Conservation (phyloP, 2,888 invertebrate genomes). For the Papilio elwesi region DNA sequence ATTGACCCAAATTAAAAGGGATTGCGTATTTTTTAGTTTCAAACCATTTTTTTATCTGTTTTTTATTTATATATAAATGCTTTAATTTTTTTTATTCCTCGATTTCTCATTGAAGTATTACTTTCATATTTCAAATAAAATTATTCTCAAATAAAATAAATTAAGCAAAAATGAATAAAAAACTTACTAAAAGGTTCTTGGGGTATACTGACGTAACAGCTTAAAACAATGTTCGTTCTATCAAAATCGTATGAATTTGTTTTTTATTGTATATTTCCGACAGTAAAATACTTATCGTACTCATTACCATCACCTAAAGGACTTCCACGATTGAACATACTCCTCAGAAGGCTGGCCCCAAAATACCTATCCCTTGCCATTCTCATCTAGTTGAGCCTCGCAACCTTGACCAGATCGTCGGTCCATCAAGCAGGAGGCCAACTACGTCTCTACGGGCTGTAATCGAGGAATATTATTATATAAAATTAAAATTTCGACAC, state of each 20-base stretch:
- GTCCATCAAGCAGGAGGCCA: neutral
- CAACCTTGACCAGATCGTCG: neutral
- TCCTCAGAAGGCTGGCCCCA: neutral
- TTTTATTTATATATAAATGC: neutral
- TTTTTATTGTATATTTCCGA: neutral
- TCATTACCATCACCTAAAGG: neutral
- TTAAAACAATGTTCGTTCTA: neutral
- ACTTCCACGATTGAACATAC: neutral
- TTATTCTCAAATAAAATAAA: neutral
- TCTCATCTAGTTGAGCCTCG: neutral
- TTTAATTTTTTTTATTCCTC: neutral
- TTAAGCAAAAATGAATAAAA: neutral
- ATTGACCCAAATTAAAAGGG: constrained; percentile 19
- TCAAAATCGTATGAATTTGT: neutral
- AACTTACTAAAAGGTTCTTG: neutral
- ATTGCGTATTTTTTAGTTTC: neutral
- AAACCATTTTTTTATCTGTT: neutral
- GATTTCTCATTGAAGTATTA: neutral
- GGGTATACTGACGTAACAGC: neutral
- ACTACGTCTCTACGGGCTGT: too few relatives aligned
- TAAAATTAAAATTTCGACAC: neutral
- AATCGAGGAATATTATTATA: neutral
- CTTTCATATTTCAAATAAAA: neutral
- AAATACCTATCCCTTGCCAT: neutral
- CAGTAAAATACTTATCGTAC: neutral